Evolutionary conservation across 2,888 invertebrate species (phyloP).

Genomic region (Opisthograptis luteolata): DNA sequence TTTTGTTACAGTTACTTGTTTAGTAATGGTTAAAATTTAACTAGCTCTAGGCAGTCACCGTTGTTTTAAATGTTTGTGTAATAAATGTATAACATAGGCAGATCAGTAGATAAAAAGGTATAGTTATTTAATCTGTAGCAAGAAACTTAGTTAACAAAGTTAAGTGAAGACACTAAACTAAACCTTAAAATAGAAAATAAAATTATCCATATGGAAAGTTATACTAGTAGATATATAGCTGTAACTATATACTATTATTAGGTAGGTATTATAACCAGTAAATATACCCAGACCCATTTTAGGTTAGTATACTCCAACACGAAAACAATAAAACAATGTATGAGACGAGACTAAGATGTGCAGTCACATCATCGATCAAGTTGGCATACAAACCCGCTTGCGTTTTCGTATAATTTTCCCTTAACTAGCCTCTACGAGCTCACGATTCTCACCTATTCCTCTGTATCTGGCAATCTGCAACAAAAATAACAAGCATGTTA

Average conservation of each 20-base stretch:
- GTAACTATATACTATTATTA: too few species aligned
- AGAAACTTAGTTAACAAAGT: too few species aligned
- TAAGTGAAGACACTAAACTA: too few species aligned
- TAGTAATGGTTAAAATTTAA: conserved; percentile 26
- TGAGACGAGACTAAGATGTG: background rate
- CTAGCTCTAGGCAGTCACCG: conserved; percentile 14
- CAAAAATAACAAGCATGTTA: conserved; percentile 59
- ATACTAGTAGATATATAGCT: too few species aligned
- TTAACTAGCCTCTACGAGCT: conserved; percentile 17
- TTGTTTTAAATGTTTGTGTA: conserved; percentile 4
- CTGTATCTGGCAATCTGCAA: conserved; percentile 65
- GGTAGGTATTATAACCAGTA: too few species aligned
- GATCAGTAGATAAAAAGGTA: background rate
- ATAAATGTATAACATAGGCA: too few species aligned
- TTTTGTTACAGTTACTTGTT: conserved; percentile 51
- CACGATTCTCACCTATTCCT: conserved; percentile 33
- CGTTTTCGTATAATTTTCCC: conserved; percentile 19
- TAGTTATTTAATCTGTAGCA: too few species aligned
- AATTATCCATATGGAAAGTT: too few species aligned
- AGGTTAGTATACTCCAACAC: too few species aligned
- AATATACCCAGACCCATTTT: too few species aligned
- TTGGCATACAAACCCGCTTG: conserved; percentile 14
- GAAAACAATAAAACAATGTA: too few species aligned
- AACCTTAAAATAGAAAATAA: too few species aligned
- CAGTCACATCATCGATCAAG: conserved; percentile 4